Conservation (phyloP, 2,797 vertebrate genomes). For the Cryptoblepharus egeriae region DNA sequence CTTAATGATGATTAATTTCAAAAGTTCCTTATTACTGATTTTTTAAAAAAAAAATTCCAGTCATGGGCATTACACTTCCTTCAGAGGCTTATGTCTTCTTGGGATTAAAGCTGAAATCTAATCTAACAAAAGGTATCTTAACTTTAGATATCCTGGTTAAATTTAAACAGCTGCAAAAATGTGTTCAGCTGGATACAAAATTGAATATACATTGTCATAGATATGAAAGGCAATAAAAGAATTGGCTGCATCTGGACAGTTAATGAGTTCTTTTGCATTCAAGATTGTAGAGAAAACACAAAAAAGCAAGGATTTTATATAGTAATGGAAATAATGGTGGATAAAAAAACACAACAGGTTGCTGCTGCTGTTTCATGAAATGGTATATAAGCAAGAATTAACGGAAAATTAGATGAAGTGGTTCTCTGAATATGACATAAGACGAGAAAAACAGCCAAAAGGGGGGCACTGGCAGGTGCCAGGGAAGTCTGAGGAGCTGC, state of each 20-base stretch:
- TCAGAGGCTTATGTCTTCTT: background rate
- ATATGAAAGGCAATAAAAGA: background rate
- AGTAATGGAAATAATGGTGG: background rate
- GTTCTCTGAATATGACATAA: too few relatives aligned
- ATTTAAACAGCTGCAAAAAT: background rate
- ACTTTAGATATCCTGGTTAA: background rate
- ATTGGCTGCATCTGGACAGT: background rate
- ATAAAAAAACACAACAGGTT: background rate
- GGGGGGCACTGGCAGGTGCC: too few relatives aligned
- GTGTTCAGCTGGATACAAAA: background rate
- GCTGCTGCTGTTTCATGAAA: too few relatives aligned
- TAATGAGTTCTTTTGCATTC: background rate
- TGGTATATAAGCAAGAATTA: too few relatives aligned
- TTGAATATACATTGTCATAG: background rate
- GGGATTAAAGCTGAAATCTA: background rate
- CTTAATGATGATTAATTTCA: too few relatives aligned
- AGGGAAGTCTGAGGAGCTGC: too few relatives aligned
- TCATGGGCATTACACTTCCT: conserved; percentile 3
- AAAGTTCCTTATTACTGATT: too few relatives aligned
- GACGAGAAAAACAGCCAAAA: too few relatives aligned
- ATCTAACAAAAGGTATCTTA: background rate
- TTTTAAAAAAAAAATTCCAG: too few relatives aligned
- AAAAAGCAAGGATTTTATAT: background rate
- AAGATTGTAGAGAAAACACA: background rate
- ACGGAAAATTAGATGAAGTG: too few relatives aligned